These are phyloP conservation scores for Dermatemys mawii DNA, from an alignment of 2,113 vertebrate species.

Conservation along the genomic window DNA sequence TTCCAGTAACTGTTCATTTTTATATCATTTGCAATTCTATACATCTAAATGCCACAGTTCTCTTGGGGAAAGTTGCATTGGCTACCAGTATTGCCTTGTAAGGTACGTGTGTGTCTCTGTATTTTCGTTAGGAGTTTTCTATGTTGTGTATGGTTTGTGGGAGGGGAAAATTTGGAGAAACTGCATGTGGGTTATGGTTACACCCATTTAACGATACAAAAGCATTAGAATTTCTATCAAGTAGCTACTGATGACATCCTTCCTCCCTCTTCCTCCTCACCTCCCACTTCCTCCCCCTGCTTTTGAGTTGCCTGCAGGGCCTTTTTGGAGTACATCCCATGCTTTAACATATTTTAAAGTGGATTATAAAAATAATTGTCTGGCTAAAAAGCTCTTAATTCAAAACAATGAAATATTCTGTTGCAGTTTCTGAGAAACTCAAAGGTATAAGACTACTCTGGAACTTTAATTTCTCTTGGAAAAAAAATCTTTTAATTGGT, in stretches of 20 bases:
- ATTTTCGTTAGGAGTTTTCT: neutral
- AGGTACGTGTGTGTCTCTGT: slow-evolving; percentile 66
- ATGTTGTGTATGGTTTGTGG: neutral
- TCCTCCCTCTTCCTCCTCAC: neutral
- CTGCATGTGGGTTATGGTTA: neutral
- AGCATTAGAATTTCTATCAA: neutral
- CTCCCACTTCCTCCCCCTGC: neutral
- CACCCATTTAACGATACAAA: slow-evolving; percentile 34
- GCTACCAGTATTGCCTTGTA: slow-evolving; percentile 72
- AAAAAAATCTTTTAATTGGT: slow-evolving; percentile 42
- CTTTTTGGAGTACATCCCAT: slow-evolving; percentile 32
- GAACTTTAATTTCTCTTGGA: slow-evolving; percentile 41
- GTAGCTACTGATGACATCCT: slow-evolving; percentile 28
- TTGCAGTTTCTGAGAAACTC: slow-evolving; percentile 52
- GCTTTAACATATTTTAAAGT: neutral
- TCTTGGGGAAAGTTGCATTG: slow-evolving; percentile 72
- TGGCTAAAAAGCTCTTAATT: slow-evolving; percentile 45
- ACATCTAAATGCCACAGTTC: slow-evolving; percentile 80
- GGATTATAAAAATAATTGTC: slow-evolving; percentile 33
- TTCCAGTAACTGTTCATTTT: slow-evolving; percentile 54
- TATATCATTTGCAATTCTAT: slow-evolving; percentile 56
- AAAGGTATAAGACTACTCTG: slow-evolving; percentile 34
- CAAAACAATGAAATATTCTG: slow-evolving; percentile 47
- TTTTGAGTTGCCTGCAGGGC: slow-evolving; percentile 46
- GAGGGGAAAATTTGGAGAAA: slow-evolving; percentile 33